Evolutionary conservation across 1,140 invertebrate genomes (phyloP).

Genomic region (Protaetia brevitarsis): DNA sequence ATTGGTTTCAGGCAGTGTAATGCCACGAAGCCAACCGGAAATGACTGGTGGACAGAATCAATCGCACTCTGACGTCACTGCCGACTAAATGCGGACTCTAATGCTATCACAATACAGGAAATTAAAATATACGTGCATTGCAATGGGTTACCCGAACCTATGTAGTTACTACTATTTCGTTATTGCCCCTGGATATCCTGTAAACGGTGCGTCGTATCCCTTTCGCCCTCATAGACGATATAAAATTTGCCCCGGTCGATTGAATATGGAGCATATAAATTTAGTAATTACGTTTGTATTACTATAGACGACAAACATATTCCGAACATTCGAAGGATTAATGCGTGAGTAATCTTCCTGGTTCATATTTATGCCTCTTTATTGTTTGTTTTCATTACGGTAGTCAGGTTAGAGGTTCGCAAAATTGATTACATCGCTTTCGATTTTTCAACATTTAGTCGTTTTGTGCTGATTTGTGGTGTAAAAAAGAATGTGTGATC

Average conservation of each 20-base stretch:
- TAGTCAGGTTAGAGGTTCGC: too few species aligned
- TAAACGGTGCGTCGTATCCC: background rate
- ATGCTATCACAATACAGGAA: slow-evolving; percentile 37
- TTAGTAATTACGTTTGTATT: background rate
- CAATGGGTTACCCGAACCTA: slow-evolving; percentile 12
- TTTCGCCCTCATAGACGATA: background rate
- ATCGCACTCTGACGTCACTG: slow-evolving; percentile 34
- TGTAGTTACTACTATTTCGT: background rate
- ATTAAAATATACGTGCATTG: slow-evolving; percentile 32
- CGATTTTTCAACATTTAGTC: too few species aligned
- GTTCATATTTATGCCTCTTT: too few species aligned
- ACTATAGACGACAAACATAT: background rate
- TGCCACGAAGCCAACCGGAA: slow-evolving; percentile 35
- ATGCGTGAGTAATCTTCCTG: too few species aligned
- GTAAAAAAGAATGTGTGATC: too few species aligned
- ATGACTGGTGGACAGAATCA: slow-evolving; percentile 37
- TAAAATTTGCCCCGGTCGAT: background rate
- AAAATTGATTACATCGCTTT: too few species aligned
- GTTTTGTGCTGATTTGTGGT: too few species aligned
- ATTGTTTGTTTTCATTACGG: too few species aligned
- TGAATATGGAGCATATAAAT: background rate
- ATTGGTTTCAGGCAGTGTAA: slow-evolving; percentile 33
- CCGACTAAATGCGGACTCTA: slow-evolving; percentile 30
- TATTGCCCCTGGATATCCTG: slow-evolving; percentile 5
- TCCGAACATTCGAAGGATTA: too few species aligned